Conservation (phyloP, 2,888 invertebrate genomes). For the Morinoia aosen region DNA sequence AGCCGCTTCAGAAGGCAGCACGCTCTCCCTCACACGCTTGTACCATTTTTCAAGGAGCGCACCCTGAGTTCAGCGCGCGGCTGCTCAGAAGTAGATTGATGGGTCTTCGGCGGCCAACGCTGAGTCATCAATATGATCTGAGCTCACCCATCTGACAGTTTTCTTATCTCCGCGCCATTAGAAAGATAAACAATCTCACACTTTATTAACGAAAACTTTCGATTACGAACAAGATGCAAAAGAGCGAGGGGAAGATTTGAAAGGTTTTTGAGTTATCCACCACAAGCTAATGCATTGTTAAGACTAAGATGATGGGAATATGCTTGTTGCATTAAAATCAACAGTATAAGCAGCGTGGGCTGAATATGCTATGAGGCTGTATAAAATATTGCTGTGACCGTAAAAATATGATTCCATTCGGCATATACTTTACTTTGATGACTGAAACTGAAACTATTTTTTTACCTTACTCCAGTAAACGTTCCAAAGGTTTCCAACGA, state of each 20-base stretch:
- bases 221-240: not conserved
- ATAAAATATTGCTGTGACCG: no score
- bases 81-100: constrained; percentile 5
- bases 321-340: no score
- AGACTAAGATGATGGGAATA: no score
- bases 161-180: constrained; percentile 32
- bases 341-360: no score
- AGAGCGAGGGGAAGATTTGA: not conserved
- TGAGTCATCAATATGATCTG: not conserved
- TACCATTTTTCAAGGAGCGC: not conserved
- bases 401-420: no score
- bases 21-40: not conserved
- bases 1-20: not conserved
- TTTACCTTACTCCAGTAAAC: no score
- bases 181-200: constrained; percentile 25
- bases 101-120: not conserved
- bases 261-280: not conserved
- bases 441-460: no score
- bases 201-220: constrained; percentile 13
- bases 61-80: not conserved
- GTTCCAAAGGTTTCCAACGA: no score
- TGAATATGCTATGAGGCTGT: no score
- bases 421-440: no score
- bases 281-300: no score
- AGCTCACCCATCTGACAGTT: constrained; percentile 29